Evolutionary conservation across 2,888 invertebrate species (phyloP).

Genomic region (Acronicta alni): DNA sequence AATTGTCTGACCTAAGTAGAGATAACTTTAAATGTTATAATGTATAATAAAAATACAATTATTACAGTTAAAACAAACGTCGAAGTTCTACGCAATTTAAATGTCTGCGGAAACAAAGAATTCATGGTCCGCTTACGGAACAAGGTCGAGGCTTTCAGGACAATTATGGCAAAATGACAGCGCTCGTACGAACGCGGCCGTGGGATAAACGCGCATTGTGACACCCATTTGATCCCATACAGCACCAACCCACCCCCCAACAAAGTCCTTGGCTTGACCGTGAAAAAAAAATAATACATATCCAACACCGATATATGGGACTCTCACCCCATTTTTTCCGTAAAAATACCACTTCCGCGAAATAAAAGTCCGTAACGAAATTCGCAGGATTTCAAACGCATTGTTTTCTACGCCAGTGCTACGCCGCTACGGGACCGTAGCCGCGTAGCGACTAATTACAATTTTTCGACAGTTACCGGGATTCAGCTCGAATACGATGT

Average conservation of each 20-base stretch:
- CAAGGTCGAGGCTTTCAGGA: conserved; percentile 75
- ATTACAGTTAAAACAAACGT: neutral
- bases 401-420: conserved; percentile 59
- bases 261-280: conserved; percentile 83
- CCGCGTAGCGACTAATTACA: conserved; percentile 54
- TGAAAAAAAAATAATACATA: conserved; percentile 67
- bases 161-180: conserved; percentile 75
- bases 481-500: conserved; percentile 36
- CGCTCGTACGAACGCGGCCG: conserved; percentile 53
- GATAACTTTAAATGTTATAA: neutral
- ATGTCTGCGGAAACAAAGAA: conserved; percentile 70
- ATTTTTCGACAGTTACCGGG: conserved; percentile 46
- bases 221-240: conserved; percentile 48
- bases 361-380: conserved; percentile 40
- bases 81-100: conserved; percentile 32
- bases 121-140: conserved; percentile 62
- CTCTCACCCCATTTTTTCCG: conserved; percentile 16
- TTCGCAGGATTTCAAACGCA: conserved; percentile 49
- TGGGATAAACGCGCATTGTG: conserved; percentile 60
- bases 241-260: conserved; percentile 46
- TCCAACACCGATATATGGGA: conserved; percentile 18
- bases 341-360: conserved; percentile 46
- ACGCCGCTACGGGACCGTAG: conserved; percentile 59
- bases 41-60: neutral
- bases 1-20: no score